Conservation (phyloP, 2,888 invertebrate genomes). For the Amphimallon solstitiale region DNA sequence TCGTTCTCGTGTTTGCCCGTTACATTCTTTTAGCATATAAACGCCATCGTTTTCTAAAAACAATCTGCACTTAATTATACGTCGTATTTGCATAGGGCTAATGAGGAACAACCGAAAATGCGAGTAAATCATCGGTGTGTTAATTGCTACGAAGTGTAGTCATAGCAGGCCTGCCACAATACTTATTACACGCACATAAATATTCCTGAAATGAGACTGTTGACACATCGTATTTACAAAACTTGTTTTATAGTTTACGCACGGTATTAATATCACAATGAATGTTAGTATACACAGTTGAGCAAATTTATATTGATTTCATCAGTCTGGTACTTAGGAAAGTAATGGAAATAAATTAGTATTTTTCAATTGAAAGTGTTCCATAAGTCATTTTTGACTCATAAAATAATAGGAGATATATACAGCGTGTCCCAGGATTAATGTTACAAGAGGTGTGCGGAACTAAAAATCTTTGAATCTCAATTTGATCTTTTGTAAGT, state of each 20-base stretch:
- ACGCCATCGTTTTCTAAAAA: slow-evolving; percentile 17
- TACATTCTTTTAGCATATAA: slow-evolving; percentile 1
- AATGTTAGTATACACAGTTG: slow-evolving; percentile 1
- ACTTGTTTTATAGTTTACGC: slow-evolving; percentile 38
- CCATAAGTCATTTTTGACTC: too few species aligned
- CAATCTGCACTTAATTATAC: slow-evolving; percentile 34
- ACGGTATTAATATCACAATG: slow-evolving; percentile 27
- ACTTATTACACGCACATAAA: slow-evolving; percentile 40
- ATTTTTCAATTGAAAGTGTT: too few species aligned
- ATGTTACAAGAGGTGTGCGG: too few species aligned
- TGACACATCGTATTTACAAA: slow-evolving; percentile 40
- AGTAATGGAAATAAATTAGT: too few species aligned
- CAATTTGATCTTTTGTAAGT: too few species aligned
- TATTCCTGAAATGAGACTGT: slow-evolving; percentile 39
- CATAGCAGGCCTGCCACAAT: slow-evolving; percentile 35
- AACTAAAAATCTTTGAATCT: too few species aligned
- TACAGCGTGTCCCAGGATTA: too few species aligned
- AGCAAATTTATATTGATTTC: too few species aligned
- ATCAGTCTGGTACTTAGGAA: too few species aligned
- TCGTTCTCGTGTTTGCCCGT: slow-evolving; percentile 7
- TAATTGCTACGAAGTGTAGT: slow-evolving; percentile 38
- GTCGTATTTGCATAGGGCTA: slow-evolving; percentile 40
- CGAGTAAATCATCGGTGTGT: slow-evolving; percentile 37
- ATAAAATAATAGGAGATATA: too few species aligned
- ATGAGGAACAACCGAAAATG: slow-evolving; percentile 39